These are phyloP conservation scores for Melopsittacus undulatus DNA, from an alignment of 2,797 vertebrate species.

Conservation along the genomic window DNA sequence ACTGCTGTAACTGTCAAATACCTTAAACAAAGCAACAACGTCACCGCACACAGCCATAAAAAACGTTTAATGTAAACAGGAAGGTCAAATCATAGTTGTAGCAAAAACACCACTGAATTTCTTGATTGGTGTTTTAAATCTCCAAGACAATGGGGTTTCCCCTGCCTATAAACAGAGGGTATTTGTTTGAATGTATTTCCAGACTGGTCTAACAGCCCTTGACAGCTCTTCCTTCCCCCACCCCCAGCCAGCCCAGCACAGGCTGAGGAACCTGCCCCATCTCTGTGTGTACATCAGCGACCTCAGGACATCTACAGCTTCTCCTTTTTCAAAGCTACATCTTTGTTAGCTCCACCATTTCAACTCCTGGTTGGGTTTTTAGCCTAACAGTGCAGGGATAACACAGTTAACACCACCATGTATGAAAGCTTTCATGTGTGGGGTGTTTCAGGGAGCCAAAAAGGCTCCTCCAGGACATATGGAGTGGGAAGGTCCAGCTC, in stretches of 20 bases:
- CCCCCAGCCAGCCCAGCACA: not conserved
- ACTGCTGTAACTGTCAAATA: not conserved
- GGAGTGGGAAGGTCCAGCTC: not conserved
- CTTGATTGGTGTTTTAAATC: constrained; percentile 5
- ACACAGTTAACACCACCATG: rapidly evolving
- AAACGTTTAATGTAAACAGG: constrained; percentile 44
- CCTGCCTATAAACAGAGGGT: not conserved
- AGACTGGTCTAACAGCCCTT: not conserved
- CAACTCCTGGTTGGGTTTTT: not conserved
- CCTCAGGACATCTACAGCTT: not conserved
- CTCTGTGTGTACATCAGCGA: not conserved
- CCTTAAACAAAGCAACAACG: constrained; percentile 29
- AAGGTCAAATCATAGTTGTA: constrained; percentile 41
- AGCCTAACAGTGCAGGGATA: not conserved
- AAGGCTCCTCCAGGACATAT: rapidly evolving
- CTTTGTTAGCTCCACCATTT: not conserved
- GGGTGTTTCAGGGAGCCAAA: not conserved
- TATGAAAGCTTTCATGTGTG: not conserved
- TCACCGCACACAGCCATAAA: not conserved
- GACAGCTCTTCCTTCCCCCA: not conserved
- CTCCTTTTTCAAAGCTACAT: not conserved
- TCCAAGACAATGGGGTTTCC: constrained; percentile 13
- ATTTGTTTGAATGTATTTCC: not conserved
- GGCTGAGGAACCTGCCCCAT: not conserved
- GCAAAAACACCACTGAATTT: constrained; percentile 14